phyloP scores from a whole-genome alignment of 2,797 vertebrate species.

The Sebastes trivittatus region DNA sequence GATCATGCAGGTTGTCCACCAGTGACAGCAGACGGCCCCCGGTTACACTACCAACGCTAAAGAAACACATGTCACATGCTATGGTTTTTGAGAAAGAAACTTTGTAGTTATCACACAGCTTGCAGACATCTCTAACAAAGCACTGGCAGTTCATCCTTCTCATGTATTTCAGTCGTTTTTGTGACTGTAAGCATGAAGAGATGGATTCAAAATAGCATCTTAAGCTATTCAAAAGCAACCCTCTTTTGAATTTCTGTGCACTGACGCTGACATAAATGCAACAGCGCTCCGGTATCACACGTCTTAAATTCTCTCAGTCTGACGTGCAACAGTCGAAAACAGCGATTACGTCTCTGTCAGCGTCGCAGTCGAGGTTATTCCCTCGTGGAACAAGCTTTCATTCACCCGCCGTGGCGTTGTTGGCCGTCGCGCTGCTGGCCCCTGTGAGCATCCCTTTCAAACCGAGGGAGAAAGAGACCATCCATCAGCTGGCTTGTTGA shows the following conservation, averaged over 20 bases:
- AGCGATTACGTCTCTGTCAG: slow-evolving; percentile 58
- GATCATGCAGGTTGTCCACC: slow-evolving; percentile 54
- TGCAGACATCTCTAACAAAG: background rate
- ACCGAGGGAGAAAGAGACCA: slow-evolving; percentile 57
- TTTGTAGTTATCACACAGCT: background rate
- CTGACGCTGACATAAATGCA: slow-evolving; percentile 21
- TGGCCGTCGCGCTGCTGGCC: slow-evolving; percentile 33
- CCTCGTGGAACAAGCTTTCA: slow-evolving; percentile 52
- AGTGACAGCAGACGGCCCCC: slow-evolving; percentile 17
- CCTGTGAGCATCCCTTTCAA: slow-evolving; percentile 68
- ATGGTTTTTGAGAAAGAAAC: slow-evolving; percentile 9
- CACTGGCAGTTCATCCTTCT: background rate
- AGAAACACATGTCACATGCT: slow-evolving; percentile 14
- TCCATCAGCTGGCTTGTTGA: slow-evolving; percentile 75
- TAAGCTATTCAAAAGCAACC: slow-evolving; percentile 20
- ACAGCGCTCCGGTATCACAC: slow-evolving; percentile 6
- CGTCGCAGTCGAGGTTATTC: slow-evolving; percentile 48
- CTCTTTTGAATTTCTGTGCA: slow-evolving; percentile 34
- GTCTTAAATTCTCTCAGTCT: slow-evolving; percentile 48
- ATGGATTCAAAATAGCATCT: slow-evolving; percentile 5
- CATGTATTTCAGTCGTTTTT: background rate
- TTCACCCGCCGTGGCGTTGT: slow-evolving; percentile 56
- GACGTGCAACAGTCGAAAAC: slow-evolving; percentile 45
- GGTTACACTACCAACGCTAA: slow-evolving; percentile 7
- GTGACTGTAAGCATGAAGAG: background rate